Percentiles rank a stretch among this genome's conserved stretches.
These are phyloP conservation scores for Melipona quadrifasciata DNA, from an alignment of 1,140 invertebrate species.

Conservation along the genomic window DNA sequence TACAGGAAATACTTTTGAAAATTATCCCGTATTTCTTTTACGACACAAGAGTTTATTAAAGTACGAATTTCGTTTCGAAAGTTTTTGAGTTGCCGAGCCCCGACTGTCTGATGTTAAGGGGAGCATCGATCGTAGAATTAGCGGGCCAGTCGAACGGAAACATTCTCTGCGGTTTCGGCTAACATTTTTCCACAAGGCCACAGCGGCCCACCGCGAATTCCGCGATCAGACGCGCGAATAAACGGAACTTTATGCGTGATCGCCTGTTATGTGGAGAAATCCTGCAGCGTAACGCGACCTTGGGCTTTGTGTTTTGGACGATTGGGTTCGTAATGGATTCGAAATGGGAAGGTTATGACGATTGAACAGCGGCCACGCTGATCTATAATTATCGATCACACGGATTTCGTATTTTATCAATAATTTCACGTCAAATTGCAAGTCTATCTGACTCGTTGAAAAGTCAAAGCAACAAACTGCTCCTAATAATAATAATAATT, in stretches of 20 bases:
- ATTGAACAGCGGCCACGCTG: not conserved
- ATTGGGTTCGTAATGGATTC: not conserved
- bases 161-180: constrained; percentile 32
- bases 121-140: constrained; percentile 58
- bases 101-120: constrained; percentile 10
- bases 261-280: not conserved
- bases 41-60: no score
- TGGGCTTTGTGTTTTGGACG: not conserved
- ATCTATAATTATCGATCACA: not conserved
- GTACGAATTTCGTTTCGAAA: no score
- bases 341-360: not conserved
- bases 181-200: constrained; percentile 30
- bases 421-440: no score
- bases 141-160: constrained; percentile 61
- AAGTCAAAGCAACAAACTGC: no score
- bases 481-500: no score
- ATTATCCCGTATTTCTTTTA: no score
- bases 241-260: constrained; percentile 13
- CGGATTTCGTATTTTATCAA: no score
- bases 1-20: no score
- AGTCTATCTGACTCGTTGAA: no score
- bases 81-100: no score
- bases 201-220: not conserved
- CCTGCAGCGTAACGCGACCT: not conserved
- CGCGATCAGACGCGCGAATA: constrained; percentile 10